A percentile compares a stretch with the other conserved stretches of the same genome.
These are phyloP conservation scores for Isaurus tuberculatus DNA, from an alignment of 92 coral and sea anemone genomes.

Conservation along the genomic window DNA sequence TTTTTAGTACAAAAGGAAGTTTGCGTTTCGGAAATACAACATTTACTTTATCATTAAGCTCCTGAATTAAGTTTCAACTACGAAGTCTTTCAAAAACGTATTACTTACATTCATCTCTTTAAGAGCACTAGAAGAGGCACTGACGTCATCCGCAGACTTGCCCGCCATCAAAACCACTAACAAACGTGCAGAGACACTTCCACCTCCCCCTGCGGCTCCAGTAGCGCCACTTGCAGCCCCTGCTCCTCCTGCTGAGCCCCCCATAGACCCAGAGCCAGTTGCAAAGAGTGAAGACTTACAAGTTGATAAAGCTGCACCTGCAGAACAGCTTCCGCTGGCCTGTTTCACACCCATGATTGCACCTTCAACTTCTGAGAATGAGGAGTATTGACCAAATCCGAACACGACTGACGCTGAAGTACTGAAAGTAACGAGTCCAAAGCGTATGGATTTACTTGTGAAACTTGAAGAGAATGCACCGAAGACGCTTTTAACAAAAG, in stretches of 20 bases:
- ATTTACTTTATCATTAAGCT: too few species aligned
- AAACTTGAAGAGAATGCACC: conserved; percentile 47
- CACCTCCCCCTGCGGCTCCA: conserved; percentile 9
- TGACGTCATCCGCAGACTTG: conserved; percentile 61
- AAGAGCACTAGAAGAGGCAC: conserved; percentile 40
- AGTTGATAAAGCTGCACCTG: conserved; percentile 66
- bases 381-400: conserved; percentile 30
- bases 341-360: conserved; percentile 54
- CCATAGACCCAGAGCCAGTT: conserved; percentile 34
- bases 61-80: too few species aligned
- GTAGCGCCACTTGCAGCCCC: conserved; percentile 2
- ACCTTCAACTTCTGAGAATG: conserved; percentile 35
- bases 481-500: conserved; percentile 45
- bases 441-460: conserved; percentile 39
- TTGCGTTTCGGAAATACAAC: too few species aligned
- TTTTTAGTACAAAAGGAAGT: too few species aligned
- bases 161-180: conserved; percentile 59
- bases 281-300: conserved; percentile 69
- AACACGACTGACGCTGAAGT: conserved; percentile 36
- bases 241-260: conserved; percentile 13
- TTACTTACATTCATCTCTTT: conserved; percentile 31
- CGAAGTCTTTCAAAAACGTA: too few species aligned
- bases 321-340: conserved; percentile 61
- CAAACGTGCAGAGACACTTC: conserved; percentile 9
- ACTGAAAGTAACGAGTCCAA: conserved; percentile 42